phyloP scores from a whole-genome alignment of 2,888 invertebrate genomes.

The Mesorhabditis spiculigera region DNA sequence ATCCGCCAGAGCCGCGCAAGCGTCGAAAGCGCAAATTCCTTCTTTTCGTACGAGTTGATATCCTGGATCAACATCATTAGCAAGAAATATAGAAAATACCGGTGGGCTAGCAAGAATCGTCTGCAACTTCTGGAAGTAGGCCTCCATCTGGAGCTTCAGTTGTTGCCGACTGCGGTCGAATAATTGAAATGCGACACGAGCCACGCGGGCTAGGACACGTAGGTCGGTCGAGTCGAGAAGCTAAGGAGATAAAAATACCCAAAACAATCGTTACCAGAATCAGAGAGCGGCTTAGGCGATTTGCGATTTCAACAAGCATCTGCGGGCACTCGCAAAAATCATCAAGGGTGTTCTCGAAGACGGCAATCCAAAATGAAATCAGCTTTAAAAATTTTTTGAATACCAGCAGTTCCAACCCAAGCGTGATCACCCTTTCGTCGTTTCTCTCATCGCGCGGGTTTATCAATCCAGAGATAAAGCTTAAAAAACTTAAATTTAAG shows the following conservation, averaged over 20 bases:
- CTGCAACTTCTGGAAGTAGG: constrained; percentile 49
- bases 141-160: constrained; percentile 79
- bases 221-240: constrained; percentile 81
- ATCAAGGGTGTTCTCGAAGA: constrained; percentile 29
- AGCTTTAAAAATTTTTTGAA: neutral
- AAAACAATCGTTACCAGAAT: constrained; percentile 26
- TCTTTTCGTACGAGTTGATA: constrained; percentile 81
- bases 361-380: neutral
- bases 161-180: constrained; percentile 88
- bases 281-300: constrained; percentile 48
- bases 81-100: constrained; percentile 11
- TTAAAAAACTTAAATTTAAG: too few species aligned
- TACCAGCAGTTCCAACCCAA: too few species aligned
- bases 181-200: constrained; percentile 86
- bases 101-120: constrained; percentile 48
- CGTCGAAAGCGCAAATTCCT: constrained; percentile 83
- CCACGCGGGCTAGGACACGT: constrained; percentile 82
- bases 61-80: constrained; percentile 47
- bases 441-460: too few species aligned
- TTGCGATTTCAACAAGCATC: constrained; percentile 74
- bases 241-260: constrained; percentile 57
- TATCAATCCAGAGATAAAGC: too few species aligned
- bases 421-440: too few species aligned
- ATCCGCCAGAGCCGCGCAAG: constrained; percentile 90
- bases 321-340: constrained; percentile 29